These are phyloP conservation scores for Drosophila acutilabella DNA, from an alignment of 2,888 invertebrate species.

Conservation along the genomic window DNA sequence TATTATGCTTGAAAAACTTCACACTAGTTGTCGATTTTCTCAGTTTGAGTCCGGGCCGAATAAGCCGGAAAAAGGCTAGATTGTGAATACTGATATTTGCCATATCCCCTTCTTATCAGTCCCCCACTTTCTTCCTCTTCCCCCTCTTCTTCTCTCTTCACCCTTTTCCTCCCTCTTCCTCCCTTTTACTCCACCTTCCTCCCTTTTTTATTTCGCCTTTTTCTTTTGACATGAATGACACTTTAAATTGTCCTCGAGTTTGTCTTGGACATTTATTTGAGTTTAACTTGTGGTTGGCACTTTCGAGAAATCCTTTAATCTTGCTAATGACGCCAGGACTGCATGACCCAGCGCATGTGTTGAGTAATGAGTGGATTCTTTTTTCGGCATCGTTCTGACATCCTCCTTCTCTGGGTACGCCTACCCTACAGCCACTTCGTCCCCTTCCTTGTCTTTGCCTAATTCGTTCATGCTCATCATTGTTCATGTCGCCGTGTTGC, in stretches of 20 bases:
- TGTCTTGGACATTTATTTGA: constrained; percentile 6
- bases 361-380: constrained; percentile 46
- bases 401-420: not conserved
- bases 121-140: too few relatives aligned
- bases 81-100: too few relatives aligned
- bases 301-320: constrained; percentile 47
- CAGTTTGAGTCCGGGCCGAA: too few relatives aligned
- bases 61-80: too few relatives aligned
- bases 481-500: constrained; percentile 42
- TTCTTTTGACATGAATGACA: not conserved
- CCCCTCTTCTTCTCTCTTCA: too few relatives aligned
- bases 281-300: constrained; percentile 13
- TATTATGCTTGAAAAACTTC: too few relatives aligned
- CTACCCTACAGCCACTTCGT: not conserved
- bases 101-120: too few relatives aligned
- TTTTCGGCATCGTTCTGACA: not conserved
- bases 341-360: constrained; percentile 58
- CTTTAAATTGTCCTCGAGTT: constrained; percentile 19
- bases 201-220: not conserved
- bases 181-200: too few relatives aligned
- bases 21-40: too few relatives aligned
- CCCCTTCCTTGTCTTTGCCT: constrained; percentile 4
- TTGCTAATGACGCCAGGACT: constrained; percentile 67
- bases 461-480: constrained; percentile 20
- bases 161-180: too few relatives aligned